Base-by-base conservation (phyloP, 2,113 vertebrate genomes). In the Electrona antarctica region DNA sequence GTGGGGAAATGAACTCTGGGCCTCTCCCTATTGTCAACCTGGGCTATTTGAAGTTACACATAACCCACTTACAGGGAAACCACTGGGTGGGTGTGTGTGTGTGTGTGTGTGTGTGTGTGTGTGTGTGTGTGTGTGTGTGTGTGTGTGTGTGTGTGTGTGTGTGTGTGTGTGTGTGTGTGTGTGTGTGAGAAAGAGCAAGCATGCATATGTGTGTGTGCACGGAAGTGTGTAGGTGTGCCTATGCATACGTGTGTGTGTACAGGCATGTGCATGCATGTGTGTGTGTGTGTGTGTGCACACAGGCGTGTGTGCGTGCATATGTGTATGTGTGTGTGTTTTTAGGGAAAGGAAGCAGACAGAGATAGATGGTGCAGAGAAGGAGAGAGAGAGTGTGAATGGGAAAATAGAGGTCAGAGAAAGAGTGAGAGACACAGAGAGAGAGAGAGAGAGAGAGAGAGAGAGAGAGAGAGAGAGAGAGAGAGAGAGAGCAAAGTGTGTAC, bases 1-100 rank as follows among this genome's bases (percentile, higher is more conserved):
- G 66, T 76, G 76, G 71, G 73, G 67, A 21, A 84, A 79, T 85
- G 86, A 88, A 90, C 83, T 88, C 78, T 81, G 79, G 84, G 68
- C 78, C 79, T 86, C 80, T 88, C 83, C 83, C 86, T 81, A 76
- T 91, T 90, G 87, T 92, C 88, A 81, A 75, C 57, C 33, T 50
- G 65, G 61, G 87, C 89, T 92, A 91, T 91, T 92, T 90, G 89
- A 90, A 90, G 89, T 88, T 91, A 79, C 89, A 90, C 81, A 85
- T 91, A 91, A 90, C 88, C 90, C 87, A 91, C 59, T 87, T 90
- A 82, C 10, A 69, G 76, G 78, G 74, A 73, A 46, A 69, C 69
- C 69, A 71, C 71, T 51, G 65, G 15, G 65, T 21, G 33, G 56
- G 41, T 47, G 28, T 41, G 64, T 56, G 33, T 15, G 4, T 41